Conservation (phyloP, 1,140 invertebrate genomes). For the Drosophila bocki region DNA sequence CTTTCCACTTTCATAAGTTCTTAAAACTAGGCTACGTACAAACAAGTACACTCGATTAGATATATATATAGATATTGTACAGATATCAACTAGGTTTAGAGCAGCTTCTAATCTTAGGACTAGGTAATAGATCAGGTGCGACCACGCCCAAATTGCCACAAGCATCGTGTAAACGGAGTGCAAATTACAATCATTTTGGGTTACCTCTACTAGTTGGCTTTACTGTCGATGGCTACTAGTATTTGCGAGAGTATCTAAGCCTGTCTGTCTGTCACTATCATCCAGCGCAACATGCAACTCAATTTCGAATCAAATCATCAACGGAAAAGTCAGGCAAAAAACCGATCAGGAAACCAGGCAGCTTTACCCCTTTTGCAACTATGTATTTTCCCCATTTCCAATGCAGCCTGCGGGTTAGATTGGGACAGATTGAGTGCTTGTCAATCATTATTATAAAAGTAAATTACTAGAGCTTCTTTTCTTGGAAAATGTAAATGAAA, state of each 20-base stretch:
- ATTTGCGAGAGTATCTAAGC: constrained; percentile 34
- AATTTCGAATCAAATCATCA: constrained; percentile 55
- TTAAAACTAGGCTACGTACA: constrained; percentile 44
- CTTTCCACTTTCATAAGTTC: background rate
- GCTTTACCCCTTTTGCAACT: constrained; percentile 18
- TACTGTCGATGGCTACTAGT: constrained; percentile 48
- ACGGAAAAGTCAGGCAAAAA: constrained; percentile 48
- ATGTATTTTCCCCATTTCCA: constrained; percentile 1
- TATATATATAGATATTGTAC: constrained; percentile 21
- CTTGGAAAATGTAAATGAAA: background rate
- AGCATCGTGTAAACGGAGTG: constrained; percentile 68
- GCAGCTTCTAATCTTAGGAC: constrained; percentile 50
- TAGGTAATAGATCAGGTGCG: constrained; percentile 56
- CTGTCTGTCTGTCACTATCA: constrained; percentile 23
- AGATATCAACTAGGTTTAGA: constrained; percentile 33
- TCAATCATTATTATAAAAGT: constrained; percentile 58
- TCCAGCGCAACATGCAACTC: constrained; percentile 74
- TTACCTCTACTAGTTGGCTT: constrained; percentile 35
- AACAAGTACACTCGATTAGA: constrained; percentile 44
- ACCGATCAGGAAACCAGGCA: constrained; percentile 55
- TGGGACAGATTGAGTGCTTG: constrained; percentile 48
- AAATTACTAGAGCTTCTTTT: constrained; percentile 27
- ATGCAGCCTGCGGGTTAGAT: constrained; percentile 24
- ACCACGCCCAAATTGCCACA: constrained; percentile 54
- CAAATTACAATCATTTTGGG: constrained; percentile 71